Base-by-base conservation (phyloP, 2,797 vertebrate genomes). In the Nasua narica region DNA sequence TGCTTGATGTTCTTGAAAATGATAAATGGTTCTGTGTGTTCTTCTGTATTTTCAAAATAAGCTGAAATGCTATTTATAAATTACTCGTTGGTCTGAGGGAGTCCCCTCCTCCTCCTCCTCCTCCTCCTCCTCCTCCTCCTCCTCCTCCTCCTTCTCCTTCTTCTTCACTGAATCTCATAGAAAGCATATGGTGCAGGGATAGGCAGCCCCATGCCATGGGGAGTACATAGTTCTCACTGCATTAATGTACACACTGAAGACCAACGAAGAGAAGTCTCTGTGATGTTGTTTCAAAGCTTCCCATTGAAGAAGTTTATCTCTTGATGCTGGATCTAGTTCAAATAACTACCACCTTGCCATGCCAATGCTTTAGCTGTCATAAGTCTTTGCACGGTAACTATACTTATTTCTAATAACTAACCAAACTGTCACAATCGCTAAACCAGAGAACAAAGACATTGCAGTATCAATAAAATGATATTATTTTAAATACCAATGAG, bases 401-500 rank as follows among this genome's bases (percentile, higher is more conserved):
- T 29, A 83, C 32, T 78, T 84, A 91, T 56, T 94, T 76, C 70
- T 95, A 82, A 84, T 37, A 91, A 72, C 52, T n/a, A 52, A 78
- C 67, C 91, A 85, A 92, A 83, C 60, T 74, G 5, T 54, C n/a
- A 91, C 12, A 21, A 78, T 78, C 32, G 96, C 72, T 93, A 91
- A 67, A 54, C 67, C 74, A 88, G 43, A 96, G 46, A 93, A 94
- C 37, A 81, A 82, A 95, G n/a, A 21, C 35, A 89, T 10, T 56
- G 21, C 40, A 91, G 46, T 32, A 54, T 19, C 40, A 62, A 94
- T 50, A 85, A 82, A 94, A 92, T 54, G 11, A 65, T 67, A 32
- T 95, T 83, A 82, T 89, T 95, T 95, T 83, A 89, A 94, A 90
- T 79, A 69, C 56, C 37, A 82, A 4, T 70, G 7, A 96, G 40